phyloP scores from a whole-genome alignment of 2,888 invertebrate genomes.

The Drosophila buzzatii region DNA sequence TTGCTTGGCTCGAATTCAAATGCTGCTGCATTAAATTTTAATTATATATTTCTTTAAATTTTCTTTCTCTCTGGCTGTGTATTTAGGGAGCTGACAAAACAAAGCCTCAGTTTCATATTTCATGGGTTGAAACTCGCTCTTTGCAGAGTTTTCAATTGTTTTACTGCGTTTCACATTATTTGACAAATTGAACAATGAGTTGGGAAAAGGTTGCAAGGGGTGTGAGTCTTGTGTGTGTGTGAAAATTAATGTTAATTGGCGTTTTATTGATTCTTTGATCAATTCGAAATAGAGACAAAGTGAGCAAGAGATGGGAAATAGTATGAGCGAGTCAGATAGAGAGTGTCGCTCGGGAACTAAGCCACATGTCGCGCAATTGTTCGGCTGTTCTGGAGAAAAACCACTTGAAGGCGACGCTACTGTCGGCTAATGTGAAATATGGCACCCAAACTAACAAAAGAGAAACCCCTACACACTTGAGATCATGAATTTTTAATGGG shows the following conservation, averaged over 20 bases:
- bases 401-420: slow-evolving; percentile 67
- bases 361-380: slow-evolving; percentile 35
- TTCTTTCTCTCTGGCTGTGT: background rate
- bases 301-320: background rate
- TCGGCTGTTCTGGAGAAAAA: slow-evolving; percentile 20
- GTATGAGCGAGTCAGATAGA: background rate
- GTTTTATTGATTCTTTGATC: slow-evolving; percentile 71
- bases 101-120: slow-evolving; percentile 59
- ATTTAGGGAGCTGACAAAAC: slow-evolving; percentile 57
- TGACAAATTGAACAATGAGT: slow-evolving; percentile 67
- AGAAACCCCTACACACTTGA: slow-evolving; percentile 66
- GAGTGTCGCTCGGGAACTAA: slow-evolving; percentile 18
- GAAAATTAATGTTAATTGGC: slow-evolving; percentile 72
- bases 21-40: slow-evolving; percentile 60
- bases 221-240: slow-evolving; percentile 39
- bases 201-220: slow-evolving; percentile 12
- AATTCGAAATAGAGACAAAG: slow-evolving; percentile 11
- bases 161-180: slow-evolving; percentile 57
- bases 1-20: slow-evolving; percentile 51
- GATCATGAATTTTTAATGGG: slow-evolving; percentile 80
- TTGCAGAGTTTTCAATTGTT: slow-evolving; percentile 55
- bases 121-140: slow-evolving; percentile 29
- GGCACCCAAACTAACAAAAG: slow-evolving; percentile 60
- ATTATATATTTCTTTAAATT: slow-evolving; percentile 40
- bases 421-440: slow-evolving; percentile 60